phyloP scores from a whole-genome alignment of 2,113 vertebrate species.

The Ictalurus furcatus region DNA sequence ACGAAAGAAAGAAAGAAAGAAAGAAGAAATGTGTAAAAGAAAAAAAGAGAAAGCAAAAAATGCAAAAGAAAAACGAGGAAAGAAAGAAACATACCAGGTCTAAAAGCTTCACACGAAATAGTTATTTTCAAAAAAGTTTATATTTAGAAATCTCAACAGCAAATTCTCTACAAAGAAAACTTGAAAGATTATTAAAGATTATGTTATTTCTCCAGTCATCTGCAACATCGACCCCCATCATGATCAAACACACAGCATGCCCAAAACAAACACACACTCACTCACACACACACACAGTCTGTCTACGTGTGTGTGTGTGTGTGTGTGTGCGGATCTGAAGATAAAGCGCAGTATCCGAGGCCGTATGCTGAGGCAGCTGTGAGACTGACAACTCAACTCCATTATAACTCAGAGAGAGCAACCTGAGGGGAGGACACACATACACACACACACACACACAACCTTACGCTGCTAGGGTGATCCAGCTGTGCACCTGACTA shows the following conservation, averaged over 20 bases:
- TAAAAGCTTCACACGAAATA: background rate
- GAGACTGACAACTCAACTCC: conserved; percentile 75
- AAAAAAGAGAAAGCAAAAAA: background rate
- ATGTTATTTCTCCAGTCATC: conserved; percentile 7
- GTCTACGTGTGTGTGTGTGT: background rate
- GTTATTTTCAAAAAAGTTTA: background rate
- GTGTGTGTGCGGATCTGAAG: conserved; percentile 22
- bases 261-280: background rate
- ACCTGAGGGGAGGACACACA: conserved; percentile 36
- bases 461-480: conserved; percentile 30
- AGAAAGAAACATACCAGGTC: background rate
- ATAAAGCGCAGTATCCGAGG: conserved; percentile 52
- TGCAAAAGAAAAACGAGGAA: background rate
- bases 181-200: background rate
- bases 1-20: background rate
- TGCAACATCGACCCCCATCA: background rate
- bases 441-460: background rate
- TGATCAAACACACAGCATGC: conserved; percentile 15
- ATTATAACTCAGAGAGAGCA: conserved; percentile 73
- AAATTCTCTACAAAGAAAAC: background rate
- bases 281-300: background rate
- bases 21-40: background rate
- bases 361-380: conserved; percentile 77
- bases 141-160: background rate
- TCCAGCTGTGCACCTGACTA: conserved; percentile 41